Evolutionary conservation across 2,888 invertebrate genomes (phyloP).

Genomic region (Calameuta idolon): DNA sequence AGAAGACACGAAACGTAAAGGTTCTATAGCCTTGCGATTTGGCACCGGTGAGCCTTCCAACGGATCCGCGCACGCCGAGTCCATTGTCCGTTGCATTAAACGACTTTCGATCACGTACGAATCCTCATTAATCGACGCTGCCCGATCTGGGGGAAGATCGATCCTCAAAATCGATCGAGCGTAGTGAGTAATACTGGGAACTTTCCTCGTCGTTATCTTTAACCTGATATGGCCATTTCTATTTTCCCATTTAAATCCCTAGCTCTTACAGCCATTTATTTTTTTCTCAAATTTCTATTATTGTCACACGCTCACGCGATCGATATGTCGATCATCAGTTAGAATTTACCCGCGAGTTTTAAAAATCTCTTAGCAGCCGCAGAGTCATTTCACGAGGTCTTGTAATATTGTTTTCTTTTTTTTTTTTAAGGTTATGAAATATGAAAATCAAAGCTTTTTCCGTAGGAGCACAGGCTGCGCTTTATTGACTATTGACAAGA

Average conservation of each 20-base stretch:
- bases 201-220: not conserved
- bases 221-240: not conserved
- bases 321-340: not conserved
- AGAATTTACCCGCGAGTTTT: not conserved
- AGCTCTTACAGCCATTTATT: not conserved
- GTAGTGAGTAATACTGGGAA: not conserved
- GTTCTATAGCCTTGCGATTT: not conserved
- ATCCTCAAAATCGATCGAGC: not conserved
- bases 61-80: not conserved
- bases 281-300: not conserved
- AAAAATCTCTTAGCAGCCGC: not conserved
- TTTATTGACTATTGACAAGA: not conserved
- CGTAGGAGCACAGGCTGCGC: not conserved
- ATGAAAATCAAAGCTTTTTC: not conserved
- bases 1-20: not conserved
- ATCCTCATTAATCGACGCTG: not conserved
- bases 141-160: not conserved
- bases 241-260: not conserved
- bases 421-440: not conserved
- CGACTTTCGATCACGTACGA: not conserved
- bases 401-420: not conserved
- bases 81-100: not conserved
- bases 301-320: not conserved
- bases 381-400: not conserved
- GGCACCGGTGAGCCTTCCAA: not conserved